These are phyloP conservation scores for Myrmecobius fasciatus DNA, from an alignment of 2,113 vertebrate genomes.

Conservation along the genomic window DNA sequence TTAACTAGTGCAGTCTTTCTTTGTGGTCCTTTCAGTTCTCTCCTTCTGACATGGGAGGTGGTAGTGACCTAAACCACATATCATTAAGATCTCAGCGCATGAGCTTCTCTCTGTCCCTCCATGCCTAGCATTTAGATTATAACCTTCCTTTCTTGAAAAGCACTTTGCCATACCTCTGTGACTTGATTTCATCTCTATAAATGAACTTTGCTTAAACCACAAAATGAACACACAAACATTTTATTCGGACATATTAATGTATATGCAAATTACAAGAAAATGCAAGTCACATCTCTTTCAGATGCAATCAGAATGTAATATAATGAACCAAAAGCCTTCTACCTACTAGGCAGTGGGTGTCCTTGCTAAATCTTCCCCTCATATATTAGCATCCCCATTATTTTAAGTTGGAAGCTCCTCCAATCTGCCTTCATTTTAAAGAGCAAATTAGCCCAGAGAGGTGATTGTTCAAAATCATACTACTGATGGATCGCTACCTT, in stretches of 20 bases:
- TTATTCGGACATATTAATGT: slow-evolving; percentile 40
- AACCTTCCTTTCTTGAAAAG: slow-evolving; percentile 38
- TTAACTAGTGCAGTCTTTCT: slow-evolving; percentile 42
- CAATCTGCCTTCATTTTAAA: background rate
- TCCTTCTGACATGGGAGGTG: slow-evolving; percentile 28
- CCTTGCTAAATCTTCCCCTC: background rate
- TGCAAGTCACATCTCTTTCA: slow-evolving; percentile 36
- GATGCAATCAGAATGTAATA: slow-evolving; percentile 46
- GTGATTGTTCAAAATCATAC: background rate
- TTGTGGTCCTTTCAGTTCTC: slow-evolving; percentile 52
- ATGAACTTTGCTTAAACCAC: slow-evolving; percentile 63
- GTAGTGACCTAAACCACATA: slow-evolving; percentile 18
- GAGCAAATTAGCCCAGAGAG: background rate
- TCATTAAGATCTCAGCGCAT: slow-evolving; percentile 26
- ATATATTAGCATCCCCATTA: background rate
- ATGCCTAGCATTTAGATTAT: background rate
- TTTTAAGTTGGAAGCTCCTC: background rate
- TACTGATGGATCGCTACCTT: too few species aligned
- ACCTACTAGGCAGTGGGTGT: background rate
- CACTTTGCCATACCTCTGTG: slow-evolving; percentile 55
- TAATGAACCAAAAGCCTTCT: background rate
- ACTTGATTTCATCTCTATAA: slow-evolving; percentile 48
- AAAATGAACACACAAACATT: slow-evolving; percentile 31
- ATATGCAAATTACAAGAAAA: slow-evolving; percentile 50
- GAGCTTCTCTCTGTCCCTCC: slow-evolving; percentile 9